phyloP scores from a whole-genome alignment of 2,888 invertebrate species.

The Acronicta leporina region DNA sequence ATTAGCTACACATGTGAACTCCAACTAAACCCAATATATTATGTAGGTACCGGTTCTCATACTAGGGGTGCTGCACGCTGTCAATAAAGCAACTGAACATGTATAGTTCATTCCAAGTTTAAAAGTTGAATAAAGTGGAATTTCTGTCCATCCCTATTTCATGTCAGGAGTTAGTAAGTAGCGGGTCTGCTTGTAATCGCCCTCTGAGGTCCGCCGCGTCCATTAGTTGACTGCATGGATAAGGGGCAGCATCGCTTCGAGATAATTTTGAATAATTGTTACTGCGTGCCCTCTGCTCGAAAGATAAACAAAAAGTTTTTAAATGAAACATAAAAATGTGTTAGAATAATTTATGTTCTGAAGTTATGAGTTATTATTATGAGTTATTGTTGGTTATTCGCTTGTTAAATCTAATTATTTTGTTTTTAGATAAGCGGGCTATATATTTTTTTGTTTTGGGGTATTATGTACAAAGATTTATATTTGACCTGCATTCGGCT shows the following conservation, averaged over 20 bases:
- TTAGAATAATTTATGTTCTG: conserved; percentile 2
- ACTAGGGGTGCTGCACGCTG: too few species aligned
- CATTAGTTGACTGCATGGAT: conserved; percentile 55
- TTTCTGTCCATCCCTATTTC: conserved; percentile 7
- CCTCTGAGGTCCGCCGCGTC: conserved; percentile 56
- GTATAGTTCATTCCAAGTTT: not conserved
- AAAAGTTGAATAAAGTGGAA: conserved; percentile 3
- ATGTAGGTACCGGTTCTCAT: too few species aligned
- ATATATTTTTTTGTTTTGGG: too few species aligned
- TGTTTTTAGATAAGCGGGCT: not conserved
- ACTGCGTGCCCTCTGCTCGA: conserved; percentile 28
- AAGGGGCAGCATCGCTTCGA: conserved; percentile 32
- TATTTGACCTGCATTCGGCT: too few species aligned
- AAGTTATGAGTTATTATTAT: conserved; percentile 6
- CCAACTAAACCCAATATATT: too few species aligned
- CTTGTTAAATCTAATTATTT: not conserved
- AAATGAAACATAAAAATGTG: conserved; percentile 7
- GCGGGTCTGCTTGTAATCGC: conserved; percentile 54
- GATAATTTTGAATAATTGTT: conserved; percentile 59
- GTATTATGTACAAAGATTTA: too few species aligned
- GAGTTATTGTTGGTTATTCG: conserved; percentile 4
- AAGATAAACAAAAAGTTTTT: conserved; percentile 45
- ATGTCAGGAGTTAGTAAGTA: conserved; percentile 53
- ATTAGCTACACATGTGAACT: too few species aligned
- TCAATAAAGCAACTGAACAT: not conserved